Base-by-base conservation (phyloP, 2,797 vertebrate genomes). In the Darevskia nairensis region DNA sequence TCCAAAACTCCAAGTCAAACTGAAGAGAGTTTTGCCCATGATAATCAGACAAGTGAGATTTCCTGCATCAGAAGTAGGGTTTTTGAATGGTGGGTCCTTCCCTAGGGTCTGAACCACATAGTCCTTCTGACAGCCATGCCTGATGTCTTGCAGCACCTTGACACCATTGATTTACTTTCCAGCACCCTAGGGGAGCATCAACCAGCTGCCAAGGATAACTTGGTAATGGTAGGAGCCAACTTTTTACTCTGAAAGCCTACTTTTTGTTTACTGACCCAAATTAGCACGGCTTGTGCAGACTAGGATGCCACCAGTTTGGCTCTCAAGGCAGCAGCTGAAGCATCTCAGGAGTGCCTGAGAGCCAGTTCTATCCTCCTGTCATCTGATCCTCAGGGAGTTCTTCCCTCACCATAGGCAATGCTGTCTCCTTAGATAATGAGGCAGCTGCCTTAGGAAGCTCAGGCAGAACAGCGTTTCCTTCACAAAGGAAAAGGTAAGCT, bases 251-350 rank as follows among this genome's bases (percentile, higher is more conserved):
- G 44, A 72, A 46, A 19, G 35, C 59, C 44, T 74, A 27, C 32
- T 39, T 74, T 75, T 84, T 39, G n/a, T 27, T 74, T 50, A 27
- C 39, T 84, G 82, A 59, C 69, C 82, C 71, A 75, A 84, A 84
- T 75, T 74, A 75, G 32, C 80, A 82, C 11, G 4, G 41, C 41
- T n/a, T 50, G 25, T 75, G 82, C 21, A 84, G 72, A 59, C 46
- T 32, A 75, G 23, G 69, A 75, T 29, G 46, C 69, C 71, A 84
- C 71, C 82, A 84, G 21, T 32, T 23, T 59, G 46, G 50, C 19
- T 84, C 50, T 84, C 44, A 13, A 74, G 82, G 23, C 46, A 84
- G 69, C 11, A 84, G 17, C 41, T 83, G 81, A 71, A 46, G 32
- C n/a, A 39, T 41, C 3, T 10, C 46, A 83, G 27, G 71, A 75